Base-by-base conservation (phyloP, 2,888 invertebrate species). In the Nipponacmea schrenckii region DNA sequence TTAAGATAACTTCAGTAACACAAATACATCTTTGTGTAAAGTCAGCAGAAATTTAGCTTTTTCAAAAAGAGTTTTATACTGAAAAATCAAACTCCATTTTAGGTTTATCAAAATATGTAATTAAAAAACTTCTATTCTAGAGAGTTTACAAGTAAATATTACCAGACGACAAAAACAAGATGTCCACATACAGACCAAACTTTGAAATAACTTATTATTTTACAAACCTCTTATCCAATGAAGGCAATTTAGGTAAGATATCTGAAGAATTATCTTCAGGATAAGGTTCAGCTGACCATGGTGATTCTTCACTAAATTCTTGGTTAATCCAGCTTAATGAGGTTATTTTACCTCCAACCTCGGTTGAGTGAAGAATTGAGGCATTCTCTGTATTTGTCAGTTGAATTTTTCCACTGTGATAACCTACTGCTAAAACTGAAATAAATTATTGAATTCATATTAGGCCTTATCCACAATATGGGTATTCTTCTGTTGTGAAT, bases 331-430 rank as follows among this genome's bases (percentile, higher is more conserved):
- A 97, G 62, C 92, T 91, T 46, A 96, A 91, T 81, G 93, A 94
- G 27, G 93, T 93, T 44, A 95, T 92, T 68, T 93, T 92, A 81
- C 90, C 91, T 68, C 90, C 90, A 67, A 93, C 88, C 69, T 91
- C 89, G 79, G 91, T 74, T 69, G 91, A 92, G 79, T 94, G 93
- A 15, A 96, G 90, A 71, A 93, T 91, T 82, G 94, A 94, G 84
- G 95, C 95, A 82, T 95, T 94, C 90, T 96, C 96, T 67, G 96
- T 94, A 87, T 95, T 94, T 62, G 95, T 92, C 64, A 96, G 91
- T 45, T 92, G 90, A 1, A 95, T 91, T 83, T 91, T 91, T 15
- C 94, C 95, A 67, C 79, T 79, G 5, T 74, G 77, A 72, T 90
- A 90, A 91, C 89, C 94, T 27, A 92, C 90, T 64, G 94, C 94